These are phyloP conservation scores for Malurus splendens DNA, from an alignment of 2,797 vertebrate species.

Conservation along the genomic window DNA sequence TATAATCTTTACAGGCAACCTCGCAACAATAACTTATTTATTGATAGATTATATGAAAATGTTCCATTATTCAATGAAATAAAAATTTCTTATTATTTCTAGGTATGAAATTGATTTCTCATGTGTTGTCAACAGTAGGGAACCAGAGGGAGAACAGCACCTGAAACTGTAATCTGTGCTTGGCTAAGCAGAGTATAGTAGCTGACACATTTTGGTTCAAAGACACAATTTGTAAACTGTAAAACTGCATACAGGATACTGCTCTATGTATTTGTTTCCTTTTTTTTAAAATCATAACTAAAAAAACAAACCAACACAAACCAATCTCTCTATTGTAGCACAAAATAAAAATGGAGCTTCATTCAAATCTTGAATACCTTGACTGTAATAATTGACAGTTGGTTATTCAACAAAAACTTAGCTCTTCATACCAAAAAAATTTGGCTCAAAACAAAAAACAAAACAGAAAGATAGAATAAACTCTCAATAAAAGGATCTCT, in stretches of 20 bases:
- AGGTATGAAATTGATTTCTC: slow-evolving; percentile 49
- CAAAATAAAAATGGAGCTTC: slow-evolving; percentile 48
- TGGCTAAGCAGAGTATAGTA: slow-evolving; percentile 29
- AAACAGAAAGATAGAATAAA: slow-evolving; percentile 69
- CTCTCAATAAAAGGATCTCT: slow-evolving; percentile 72
- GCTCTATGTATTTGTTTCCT: slow-evolving; percentile 10
- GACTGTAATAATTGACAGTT: slow-evolving; percentile 32
- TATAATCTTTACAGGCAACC: slow-evolving; percentile 43
- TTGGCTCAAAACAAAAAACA: slow-evolving; percentile 21
- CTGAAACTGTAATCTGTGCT: slow-evolving; percentile 52
- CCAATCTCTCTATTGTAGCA: slow-evolving; percentile 31
- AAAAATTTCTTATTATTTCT: neutral
- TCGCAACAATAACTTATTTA: slow-evolving; percentile 36
- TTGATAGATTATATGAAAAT: slow-evolving; percentile 41
- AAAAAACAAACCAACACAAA: neutral
- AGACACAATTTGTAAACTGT: slow-evolving; percentile 60
- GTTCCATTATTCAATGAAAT: slow-evolving; percentile 44
- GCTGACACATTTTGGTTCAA: slow-evolving; percentile 67
- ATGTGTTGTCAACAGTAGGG: neutral
- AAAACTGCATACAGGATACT: slow-evolving; percentile 63
- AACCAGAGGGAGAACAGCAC: slow-evolving; percentile 56
- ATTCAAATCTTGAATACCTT: slow-evolving; percentile 38
- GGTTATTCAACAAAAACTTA: slow-evolving; percentile 47
- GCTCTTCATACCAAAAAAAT: slow-evolving; percentile 50
- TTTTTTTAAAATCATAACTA: slow-evolving; percentile 7